Percentiles rank a stretch among this genome's conserved stretches.
phyloP scores from a whole-genome alignment of 2,113 vertebrate species.

The Axis porcinus region DNA sequence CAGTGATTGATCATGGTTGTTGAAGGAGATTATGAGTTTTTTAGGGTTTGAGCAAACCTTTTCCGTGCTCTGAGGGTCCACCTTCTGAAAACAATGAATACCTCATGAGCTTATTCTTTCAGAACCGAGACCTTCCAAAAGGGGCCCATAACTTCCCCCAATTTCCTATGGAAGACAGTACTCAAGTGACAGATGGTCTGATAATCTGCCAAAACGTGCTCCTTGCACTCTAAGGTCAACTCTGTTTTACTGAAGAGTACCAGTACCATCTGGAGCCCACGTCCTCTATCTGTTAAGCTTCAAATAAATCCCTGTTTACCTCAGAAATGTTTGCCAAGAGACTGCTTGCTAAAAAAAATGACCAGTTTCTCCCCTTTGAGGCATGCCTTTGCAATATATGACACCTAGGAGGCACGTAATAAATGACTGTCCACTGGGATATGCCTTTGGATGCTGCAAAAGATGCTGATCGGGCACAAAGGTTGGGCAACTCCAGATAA shows the following conservation, averaged over 20 bases:
- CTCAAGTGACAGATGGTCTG: conserved; percentile 60
- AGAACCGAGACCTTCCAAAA: conserved; percentile 46
- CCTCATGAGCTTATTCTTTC: not conserved
- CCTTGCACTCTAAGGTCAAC: conserved; percentile 55
- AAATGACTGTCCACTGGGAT: not conserved
- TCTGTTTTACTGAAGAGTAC: conserved; percentile 38
- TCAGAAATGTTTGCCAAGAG: conserved; percentile 59
- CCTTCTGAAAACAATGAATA: conserved; percentile 25
- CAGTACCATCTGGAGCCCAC: conserved; percentile 70
- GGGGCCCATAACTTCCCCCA: not conserved
- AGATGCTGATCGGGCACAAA: not conserved
- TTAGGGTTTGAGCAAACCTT: conserved; percentile 27
- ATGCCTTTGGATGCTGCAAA: not conserved
- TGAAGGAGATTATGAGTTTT: not conserved
- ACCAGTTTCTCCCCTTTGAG: conserved; percentile 1
- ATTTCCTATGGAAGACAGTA: conserved; percentile 51
- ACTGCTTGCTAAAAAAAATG: conserved; percentile 41
- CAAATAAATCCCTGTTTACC: conserved; percentile 65
- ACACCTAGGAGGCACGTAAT: not conserved
- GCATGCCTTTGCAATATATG: not conserved
- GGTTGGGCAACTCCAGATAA: not conserved
- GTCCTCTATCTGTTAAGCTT: conserved; percentile 49
- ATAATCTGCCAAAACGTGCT: conserved; percentile 55
- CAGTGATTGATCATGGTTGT: conserved; percentile 23
- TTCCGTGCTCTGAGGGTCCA: not conserved